A percentile compares a stretch with the other conserved stretches of the same genome.
These are phyloP conservation scores for Merodon equestris DNA, from an alignment of 2,888 invertebrate species.

Conservation along the genomic window DNA sequence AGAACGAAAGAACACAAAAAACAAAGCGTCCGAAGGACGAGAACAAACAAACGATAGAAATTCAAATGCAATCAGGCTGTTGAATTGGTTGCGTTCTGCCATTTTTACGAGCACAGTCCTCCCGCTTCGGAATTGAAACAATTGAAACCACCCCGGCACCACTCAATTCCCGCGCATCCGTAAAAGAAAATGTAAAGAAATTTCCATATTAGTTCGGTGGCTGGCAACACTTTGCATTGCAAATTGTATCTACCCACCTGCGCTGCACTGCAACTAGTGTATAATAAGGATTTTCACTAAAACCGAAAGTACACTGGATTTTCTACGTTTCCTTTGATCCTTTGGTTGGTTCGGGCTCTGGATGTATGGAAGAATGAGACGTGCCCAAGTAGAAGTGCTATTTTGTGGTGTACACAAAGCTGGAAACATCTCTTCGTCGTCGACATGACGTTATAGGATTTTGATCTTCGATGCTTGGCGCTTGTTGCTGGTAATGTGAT, in stretches of 20 bases:
- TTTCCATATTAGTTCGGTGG: constrained; percentile 62
- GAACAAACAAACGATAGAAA: constrained; percentile 14
- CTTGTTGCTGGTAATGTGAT: constrained; percentile 21
- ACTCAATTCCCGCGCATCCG: not conserved
- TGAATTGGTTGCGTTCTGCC: constrained; percentile 47
- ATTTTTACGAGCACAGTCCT: constrained; percentile 39
- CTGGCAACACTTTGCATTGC: constrained; percentile 54
- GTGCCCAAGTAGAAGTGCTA: constrained; percentile 39
- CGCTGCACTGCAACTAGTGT: constrained; percentile 20
- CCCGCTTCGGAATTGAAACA: constrained; percentile 49
- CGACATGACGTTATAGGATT: constrained; percentile 30
- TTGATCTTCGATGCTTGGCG: constrained; percentile 52
- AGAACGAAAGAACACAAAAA: not conserved
- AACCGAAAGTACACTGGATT: constrained; percentile 48
- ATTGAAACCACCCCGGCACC: constrained; percentile 48
- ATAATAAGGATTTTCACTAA: constrained; percentile 59
- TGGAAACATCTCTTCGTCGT: constrained; percentile 47
- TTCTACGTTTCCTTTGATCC: constrained; percentile 2
- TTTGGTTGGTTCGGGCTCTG: not conserved
- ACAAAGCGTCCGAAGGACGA: constrained; percentile 1
- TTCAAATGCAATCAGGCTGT: constrained; percentile 55
- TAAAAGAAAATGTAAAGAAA: constrained; percentile 58
- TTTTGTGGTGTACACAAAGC: constrained; percentile 64
- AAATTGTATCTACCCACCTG: constrained; percentile 55
- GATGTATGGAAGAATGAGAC: constrained; percentile 23